Conservation (phyloP, 2,113 vertebrate genomes). For the Pollimyrus isidori region DNA sequence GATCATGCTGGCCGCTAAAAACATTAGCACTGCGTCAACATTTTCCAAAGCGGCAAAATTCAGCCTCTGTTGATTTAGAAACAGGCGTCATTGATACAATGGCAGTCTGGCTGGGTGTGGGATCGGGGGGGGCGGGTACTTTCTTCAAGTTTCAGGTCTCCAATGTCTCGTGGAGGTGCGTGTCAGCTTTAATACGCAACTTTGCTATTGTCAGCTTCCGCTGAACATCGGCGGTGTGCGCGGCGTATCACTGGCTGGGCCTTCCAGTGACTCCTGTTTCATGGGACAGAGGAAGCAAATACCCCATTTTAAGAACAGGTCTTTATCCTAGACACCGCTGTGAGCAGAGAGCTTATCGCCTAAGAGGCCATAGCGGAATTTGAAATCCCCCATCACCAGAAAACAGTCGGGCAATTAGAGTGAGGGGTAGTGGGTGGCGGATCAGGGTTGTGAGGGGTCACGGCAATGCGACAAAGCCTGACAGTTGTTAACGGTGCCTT, state of each 20-base stretch:
- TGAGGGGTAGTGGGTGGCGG: not conserved
- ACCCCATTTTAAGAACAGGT: not conserved
- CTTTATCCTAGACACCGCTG: not conserved
- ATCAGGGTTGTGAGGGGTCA: not conserved
- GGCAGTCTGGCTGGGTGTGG: not conserved
- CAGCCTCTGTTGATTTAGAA: not conserved
- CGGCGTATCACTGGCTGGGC: not conserved
- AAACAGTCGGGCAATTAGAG: not conserved
- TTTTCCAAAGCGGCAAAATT: conserved; percentile 2
- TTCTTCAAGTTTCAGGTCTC: not conserved
- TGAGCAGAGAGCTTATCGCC: not conserved
- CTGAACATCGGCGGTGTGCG: not conserved
- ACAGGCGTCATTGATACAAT: not conserved
- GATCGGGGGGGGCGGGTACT: not conserved
- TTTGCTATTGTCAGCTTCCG: not conserved
- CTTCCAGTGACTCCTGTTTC: not conserved
- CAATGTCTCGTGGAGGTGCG: not conserved
- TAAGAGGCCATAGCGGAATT: not conserved
- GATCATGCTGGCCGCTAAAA: not conserved
- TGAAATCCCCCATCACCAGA: not conserved
- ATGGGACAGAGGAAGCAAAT: not conserved
- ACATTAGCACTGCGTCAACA: not conserved
- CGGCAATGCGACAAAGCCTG: not conserved
- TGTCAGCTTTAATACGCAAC: not conserved
- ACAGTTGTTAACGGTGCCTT: not conserved